Evolutionary conservation across 2,797 vertebrate species (phyloP).

Genomic region (Clarias pachynema): DNA sequence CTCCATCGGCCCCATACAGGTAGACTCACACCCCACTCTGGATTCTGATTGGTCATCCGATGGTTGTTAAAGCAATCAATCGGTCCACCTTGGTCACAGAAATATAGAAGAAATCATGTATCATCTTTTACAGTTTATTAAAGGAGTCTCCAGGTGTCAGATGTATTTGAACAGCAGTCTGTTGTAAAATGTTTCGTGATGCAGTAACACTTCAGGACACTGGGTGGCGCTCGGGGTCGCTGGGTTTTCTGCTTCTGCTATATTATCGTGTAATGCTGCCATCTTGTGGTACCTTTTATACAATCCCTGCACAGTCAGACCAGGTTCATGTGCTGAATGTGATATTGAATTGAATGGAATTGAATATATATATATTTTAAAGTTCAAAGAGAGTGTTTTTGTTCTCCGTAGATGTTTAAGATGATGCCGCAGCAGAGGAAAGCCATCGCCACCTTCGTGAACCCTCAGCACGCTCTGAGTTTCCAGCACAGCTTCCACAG

Average conservation of each 20-base stretch:
- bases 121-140: neutral
- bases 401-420: conserved; percentile 83
- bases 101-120: neutral
- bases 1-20: conserved; percentile 97
- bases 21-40: conserved; percentile 51
- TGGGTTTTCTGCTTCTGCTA: neutral
- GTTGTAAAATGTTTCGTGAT: too few species aligned
- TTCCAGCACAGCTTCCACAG: conserved; percentile 98
- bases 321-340: neutral
- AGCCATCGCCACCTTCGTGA: conserved; percentile 92
- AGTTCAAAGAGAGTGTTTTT: neutral
- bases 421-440: conserved; percentile 97
- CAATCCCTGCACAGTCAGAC: too few species aligned
- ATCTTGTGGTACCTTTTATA: neutral
- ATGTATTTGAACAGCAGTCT: neutral
- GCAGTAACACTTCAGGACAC: neutral
- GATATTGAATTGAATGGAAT: too few species aligned
- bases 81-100: neutral
- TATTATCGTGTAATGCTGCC: neutral
- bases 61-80: neutral
- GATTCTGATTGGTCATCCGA: neutral
- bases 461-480: conserved; percentile 86
- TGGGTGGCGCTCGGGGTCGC: neutral
- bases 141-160: neutral
- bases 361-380: neutral